Evolutionary conservation across 1,140 invertebrate genomes (phyloP).

Genomic region (Atta cephalotes): DNA sequence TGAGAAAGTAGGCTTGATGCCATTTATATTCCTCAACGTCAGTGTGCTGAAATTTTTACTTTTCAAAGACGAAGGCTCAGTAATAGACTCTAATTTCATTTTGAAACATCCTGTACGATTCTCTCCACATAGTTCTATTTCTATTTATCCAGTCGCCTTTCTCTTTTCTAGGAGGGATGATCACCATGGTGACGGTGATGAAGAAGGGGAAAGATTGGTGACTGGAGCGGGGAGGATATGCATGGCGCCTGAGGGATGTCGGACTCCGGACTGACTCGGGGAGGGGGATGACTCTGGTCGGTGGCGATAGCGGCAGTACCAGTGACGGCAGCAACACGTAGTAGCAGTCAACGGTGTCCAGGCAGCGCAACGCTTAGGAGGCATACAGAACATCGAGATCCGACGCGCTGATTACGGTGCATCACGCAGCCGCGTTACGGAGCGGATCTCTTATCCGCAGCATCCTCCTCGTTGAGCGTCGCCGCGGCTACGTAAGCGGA

Average conservation of each 20-base stretch:
- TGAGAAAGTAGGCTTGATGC: background rate
- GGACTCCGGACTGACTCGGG: conserved; percentile 51
- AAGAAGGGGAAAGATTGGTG: conserved; percentile 42
- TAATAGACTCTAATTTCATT: conserved; percentile 2
- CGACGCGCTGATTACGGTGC: conserved; percentile 53
- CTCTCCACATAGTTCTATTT: conserved; percentile 33
- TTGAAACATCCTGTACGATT: conserved; percentile 50
- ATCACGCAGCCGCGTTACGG: conserved; percentile 72
- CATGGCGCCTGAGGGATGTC: conserved; percentile 67
- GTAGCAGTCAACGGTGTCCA: conserved; percentile 58
- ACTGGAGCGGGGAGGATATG: conserved; percentile 61
- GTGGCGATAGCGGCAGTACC: conserved; percentile 53
- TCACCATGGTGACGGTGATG: conserved; percentile 49
- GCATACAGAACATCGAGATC: conserved; percentile 41
- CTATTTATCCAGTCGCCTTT: conserved; percentile 54
- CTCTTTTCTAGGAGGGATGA: conserved; percentile 60
- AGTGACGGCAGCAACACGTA: conserved; percentile 72
- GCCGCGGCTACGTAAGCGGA: background rate
- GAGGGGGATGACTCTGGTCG: conserved; percentile 57
- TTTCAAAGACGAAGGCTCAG: background rate
- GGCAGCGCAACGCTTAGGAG: conserved; percentile 65
- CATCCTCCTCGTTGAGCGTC: conserved; percentile 52
- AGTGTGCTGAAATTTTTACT: background rate
- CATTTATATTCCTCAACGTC: background rate
- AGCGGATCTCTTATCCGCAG: conserved; percentile 48